A percentile compares a stretch with the other conserved stretches of the same genome.
Evolutionary conservation across 1,140 invertebrate species (phyloP).

Genomic region (Lepidurus packardi): DNA sequence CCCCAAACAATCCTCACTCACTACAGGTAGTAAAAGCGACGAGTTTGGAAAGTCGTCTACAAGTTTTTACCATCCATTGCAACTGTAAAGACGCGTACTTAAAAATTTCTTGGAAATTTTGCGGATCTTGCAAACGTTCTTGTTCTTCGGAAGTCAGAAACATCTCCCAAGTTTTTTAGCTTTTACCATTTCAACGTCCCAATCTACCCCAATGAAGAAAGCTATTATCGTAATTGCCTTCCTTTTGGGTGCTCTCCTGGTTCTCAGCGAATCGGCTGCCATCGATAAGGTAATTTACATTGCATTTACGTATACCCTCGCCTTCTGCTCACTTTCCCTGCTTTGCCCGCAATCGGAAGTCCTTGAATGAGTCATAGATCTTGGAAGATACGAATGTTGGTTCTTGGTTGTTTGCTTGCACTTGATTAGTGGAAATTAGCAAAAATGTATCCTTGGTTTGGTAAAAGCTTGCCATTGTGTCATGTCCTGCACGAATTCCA

Average conservation of each 20-base stretch:
- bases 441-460: no score
- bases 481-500: no score
- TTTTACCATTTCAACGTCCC: neutral
- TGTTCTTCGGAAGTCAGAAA: neutral
- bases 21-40: conserved; percentile 9
- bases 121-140: neutral
- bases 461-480: no score
- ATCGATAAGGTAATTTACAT: neutral
- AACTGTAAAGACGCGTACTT: neutral
- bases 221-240: conserved; percentile 12
- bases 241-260: neutral
- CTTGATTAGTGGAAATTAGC: no score
- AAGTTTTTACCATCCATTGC: neutral
- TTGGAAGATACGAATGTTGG: no score
- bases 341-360: no score
- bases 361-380: no score
- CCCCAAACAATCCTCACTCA: conserved; percentile 2
- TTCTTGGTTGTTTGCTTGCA: no score
- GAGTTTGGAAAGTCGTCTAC: neutral
- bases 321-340: neutral
- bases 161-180: neutral
- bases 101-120: neutral
- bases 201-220: neutral
- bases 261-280: conserved; percentile 3
- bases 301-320: neutral